These are phyloP conservation scores for Garrulus glandarius DNA, from an alignment of 2,797 vertebrate genomes.

Conservation along the genomic window DNA sequence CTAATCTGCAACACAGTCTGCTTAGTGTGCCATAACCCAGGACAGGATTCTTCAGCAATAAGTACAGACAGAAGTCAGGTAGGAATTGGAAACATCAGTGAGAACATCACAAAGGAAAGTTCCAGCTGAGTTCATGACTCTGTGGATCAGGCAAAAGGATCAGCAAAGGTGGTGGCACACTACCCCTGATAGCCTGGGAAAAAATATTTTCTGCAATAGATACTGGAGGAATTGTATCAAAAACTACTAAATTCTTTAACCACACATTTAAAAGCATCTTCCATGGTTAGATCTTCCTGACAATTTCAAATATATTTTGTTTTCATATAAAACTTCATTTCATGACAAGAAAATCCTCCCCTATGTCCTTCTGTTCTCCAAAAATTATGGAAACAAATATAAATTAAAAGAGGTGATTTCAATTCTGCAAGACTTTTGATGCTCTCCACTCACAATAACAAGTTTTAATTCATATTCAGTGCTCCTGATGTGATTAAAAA, in stretches of 20 bases:
- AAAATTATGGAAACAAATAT: background rate
- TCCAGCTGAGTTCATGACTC: background rate
- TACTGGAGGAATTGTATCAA: background rate
- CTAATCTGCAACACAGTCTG: background rate
- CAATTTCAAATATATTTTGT: background rate
- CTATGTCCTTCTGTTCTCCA: background rate
- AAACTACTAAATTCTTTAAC: background rate
- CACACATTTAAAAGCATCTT: background rate
- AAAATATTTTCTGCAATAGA: background rate
- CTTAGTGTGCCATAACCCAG: background rate
- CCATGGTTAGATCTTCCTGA: background rate
- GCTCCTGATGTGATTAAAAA: background rate
- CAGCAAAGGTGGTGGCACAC: background rate
- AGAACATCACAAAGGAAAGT: background rate
- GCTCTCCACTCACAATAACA: background rate
- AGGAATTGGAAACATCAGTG: background rate
- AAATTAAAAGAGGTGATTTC: background rate
- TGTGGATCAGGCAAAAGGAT: background rate
- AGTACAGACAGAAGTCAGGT: background rate
- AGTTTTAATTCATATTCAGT: background rate
- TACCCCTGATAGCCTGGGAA: background rate
- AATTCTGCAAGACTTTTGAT: background rate
- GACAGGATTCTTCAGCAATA: background rate
- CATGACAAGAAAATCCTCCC: background rate
- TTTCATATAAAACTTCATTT: background rate